phyloP scores from a whole-genome alignment of 2,797 vertebrate species.

The Enteromius radiatus region DNA sequence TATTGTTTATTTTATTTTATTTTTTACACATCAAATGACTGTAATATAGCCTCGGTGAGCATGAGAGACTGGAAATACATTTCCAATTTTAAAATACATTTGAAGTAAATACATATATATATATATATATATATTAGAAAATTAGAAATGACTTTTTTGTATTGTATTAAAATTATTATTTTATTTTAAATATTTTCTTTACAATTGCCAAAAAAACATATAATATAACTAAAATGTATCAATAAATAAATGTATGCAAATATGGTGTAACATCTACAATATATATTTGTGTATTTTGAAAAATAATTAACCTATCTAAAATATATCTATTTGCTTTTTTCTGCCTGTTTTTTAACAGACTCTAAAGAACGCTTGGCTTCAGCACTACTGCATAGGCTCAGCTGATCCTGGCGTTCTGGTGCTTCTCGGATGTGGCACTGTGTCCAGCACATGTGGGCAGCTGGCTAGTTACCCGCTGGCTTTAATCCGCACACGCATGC shows the following conservation, averaged over 20 bases:
- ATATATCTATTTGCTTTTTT: neutral
- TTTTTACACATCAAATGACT: neutral
- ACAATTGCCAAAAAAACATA: neutral
- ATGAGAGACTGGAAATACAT: neutral
- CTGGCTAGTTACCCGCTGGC: slow-evolving; percentile 91
- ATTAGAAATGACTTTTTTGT: too few species aligned
- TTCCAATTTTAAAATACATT: neutral
- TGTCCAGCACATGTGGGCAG: slow-evolving; percentile 92
- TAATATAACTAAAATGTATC: neutral
- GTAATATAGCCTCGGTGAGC: neutral
- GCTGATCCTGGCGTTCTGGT: slow-evolving; percentile 90
- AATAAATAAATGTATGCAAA: neutral
- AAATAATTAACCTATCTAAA: neutral
- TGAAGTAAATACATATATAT: neutral
- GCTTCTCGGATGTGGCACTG: slow-evolving; percentile 87
- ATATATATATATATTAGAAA: too few species aligned
- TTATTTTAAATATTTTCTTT: neutral
- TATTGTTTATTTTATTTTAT: neutral
- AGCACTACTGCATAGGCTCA: slow-evolving; percentile 82
- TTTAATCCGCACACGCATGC: slow-evolving; percentile 92
- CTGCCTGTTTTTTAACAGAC: slow-evolving; percentile 72
- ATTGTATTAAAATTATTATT: too few species aligned
- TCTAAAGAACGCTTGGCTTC: slow-evolving; percentile 89
- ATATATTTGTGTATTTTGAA: neutral
- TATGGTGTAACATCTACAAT: neutral